These are phyloP conservation scores for Phalacrocorax carbo DNA, from an alignment of 2,113 vertebrate genomes.

Conservation along the genomic window DNA sequence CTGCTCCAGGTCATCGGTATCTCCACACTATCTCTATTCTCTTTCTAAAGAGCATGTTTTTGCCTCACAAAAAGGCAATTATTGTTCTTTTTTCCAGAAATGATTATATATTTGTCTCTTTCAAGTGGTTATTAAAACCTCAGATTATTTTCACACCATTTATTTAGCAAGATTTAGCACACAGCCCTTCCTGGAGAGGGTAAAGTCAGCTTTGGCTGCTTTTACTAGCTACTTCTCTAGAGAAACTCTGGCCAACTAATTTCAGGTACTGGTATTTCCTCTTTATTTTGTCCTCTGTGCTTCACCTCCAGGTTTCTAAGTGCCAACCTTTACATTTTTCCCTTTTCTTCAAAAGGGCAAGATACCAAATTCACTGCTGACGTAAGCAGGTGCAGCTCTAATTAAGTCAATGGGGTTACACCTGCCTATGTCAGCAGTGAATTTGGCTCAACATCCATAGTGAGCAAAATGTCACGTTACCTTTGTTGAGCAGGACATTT, in stretches of 20 bases:
- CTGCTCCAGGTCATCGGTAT: background rate
- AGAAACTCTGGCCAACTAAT: background rate
- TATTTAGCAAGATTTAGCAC: conserved; percentile 38
- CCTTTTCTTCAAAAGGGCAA: conserved; percentile 40
- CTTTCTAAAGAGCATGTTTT: background rate
- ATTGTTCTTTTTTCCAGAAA: background rate
- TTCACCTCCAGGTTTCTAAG: background rate
- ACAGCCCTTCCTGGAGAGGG: background rate
- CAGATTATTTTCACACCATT: conserved; percentile 37
- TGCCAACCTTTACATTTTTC: conserved; percentile 39
- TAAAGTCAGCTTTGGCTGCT: background rate
- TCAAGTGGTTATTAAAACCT: conserved; percentile 34
- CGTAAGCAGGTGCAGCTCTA: background rate
- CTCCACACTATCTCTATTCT: background rate
- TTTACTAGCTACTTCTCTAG: background rate
- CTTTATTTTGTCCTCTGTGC: background rate
- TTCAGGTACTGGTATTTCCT: background rate
- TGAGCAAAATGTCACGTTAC: conserved; percentile 75
- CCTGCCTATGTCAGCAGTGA: conserved; percentile 31
- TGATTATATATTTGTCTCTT: background rate
- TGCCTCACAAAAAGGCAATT: background rate
- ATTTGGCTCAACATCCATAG: conserved; percentile 10
- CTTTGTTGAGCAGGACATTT: conserved; percentile 71
- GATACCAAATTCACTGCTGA: conserved; percentile 10
- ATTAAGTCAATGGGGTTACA: conserved; percentile 11